phyloP scores from a whole-genome alignment of 2,113 vertebrate species.

The Ammodytes dubius region DNA sequence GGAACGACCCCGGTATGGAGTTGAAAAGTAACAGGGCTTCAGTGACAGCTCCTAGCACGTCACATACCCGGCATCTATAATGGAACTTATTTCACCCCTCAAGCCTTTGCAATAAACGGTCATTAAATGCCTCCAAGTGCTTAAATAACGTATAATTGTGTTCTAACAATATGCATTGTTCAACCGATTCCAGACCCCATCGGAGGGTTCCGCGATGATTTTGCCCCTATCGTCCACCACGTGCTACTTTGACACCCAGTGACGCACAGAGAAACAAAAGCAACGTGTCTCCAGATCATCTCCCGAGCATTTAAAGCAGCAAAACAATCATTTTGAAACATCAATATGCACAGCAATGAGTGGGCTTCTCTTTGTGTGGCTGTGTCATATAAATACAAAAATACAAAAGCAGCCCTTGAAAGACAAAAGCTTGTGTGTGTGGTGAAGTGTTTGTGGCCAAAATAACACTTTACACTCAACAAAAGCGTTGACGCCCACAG shows the following conservation, averaged over 20 bases:
- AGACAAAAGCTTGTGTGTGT: slow-evolving; percentile 69
- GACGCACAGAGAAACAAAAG: slow-evolving; percentile 2
- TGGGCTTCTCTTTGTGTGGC: slow-evolving; percentile 60
- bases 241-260: neutral
- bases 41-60: slow-evolving; percentile 1
- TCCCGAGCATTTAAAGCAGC: slow-evolving; percentile 10
- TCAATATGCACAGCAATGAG: slow-evolving; percentile 46
- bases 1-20: slow-evolving; percentile 15
- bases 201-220: neutral
- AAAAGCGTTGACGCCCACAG: slow-evolving; percentile 68
- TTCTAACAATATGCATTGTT: neutral
- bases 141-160: neutral
- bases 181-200: neutral
- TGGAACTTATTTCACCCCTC: too few species aligned
- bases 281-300: neutral
- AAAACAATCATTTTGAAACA: slow-evolving; percentile 56
- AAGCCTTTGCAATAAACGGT: neutral
- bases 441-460: slow-evolving; percentile 72
- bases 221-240: neutral
- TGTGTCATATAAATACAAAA: slow-evolving; percentile 42
- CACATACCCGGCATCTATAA: neutral
- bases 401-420: slow-evolving; percentile 63
- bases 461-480: slow-evolving; percentile 74
- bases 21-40: slow-evolving; percentile 21
- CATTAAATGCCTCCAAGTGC: neutral